Evolutionary conservation across 2,888 invertebrate species (phyloP).

Genomic region (Hoplodrina ambigua): DNA sequence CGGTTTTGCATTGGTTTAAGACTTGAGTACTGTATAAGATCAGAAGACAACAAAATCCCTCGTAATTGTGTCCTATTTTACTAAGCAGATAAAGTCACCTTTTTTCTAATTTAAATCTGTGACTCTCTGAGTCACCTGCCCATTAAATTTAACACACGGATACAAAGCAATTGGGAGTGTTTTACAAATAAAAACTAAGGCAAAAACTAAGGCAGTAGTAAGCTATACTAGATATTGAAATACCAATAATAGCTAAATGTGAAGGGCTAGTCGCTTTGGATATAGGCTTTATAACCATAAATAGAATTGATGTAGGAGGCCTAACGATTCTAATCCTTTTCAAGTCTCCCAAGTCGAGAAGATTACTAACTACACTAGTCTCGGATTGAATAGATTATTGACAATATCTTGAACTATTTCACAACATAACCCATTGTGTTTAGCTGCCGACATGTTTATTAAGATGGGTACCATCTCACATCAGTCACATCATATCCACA

Average conservation of each 20-base stretch:
- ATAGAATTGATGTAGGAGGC: slow-evolving; percentile 20
- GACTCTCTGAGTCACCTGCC: slow-evolving; percentile 3
- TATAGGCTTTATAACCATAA: slow-evolving; percentile 11
- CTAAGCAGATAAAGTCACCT: background rate
- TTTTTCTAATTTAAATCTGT: slow-evolving; percentile 4
- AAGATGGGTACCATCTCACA: background rate
- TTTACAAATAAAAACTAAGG: too few species aligned
- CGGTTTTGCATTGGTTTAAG: slow-evolving; percentile 1
- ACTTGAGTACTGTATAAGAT: background rate
- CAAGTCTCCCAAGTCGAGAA: background rate
- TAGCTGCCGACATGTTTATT: slow-evolving; percentile 7
- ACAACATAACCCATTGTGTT: slow-evolving; percentile 17
- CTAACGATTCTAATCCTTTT: slow-evolving; percentile 1
- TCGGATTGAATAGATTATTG: slow-evolving; percentile 9
- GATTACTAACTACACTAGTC: background rate
- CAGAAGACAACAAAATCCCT: background rate
- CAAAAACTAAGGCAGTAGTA: background rate
- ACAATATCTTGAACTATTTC: slow-evolving; percentile 18
- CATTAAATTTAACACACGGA: background rate
- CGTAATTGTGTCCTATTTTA: background rate
- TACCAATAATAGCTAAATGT: background rate
- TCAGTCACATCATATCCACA: slow-evolving; percentile 1
- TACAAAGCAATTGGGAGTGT: slow-evolving; percentile 15
- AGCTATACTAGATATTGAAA: background rate
- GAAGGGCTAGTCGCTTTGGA: slow-evolving; percentile 1